Evolutionary conservation across 2,797 vertebrate species (phyloP).

Genomic region (Anguilla anguilla): DNA sequence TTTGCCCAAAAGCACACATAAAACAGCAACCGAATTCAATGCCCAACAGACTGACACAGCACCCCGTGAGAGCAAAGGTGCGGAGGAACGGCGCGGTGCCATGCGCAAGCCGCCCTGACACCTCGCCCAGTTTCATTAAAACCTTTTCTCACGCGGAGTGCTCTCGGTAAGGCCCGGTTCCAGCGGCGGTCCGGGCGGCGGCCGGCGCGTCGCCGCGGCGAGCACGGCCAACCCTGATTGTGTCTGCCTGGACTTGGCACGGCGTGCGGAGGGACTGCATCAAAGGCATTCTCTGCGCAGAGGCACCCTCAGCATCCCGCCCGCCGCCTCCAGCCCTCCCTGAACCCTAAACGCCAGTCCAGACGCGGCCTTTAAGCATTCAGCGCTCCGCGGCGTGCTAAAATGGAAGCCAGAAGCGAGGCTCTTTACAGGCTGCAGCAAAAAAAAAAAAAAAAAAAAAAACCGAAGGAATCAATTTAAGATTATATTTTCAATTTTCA

Average conservation of each 20-base stretch:
- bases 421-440: neutral
- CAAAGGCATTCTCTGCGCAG: neutral
- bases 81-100: neutral
- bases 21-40: neutral
- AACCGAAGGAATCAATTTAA: neutral
- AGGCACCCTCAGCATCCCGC: neutral
- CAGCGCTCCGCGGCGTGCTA: neutral
- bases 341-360: neutral
- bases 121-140: conserved; percentile 29
- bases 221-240: conserved; percentile 17
- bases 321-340: neutral
- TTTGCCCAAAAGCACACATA: neutral
- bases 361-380: neutral
- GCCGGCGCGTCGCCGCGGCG: conserved; percentile 9
- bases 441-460: neutral
- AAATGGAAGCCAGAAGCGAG: neutral
- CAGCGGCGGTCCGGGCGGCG: conserved; percentile 5
- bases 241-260: conserved; percentile 20
- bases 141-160: conserved; percentile 20
- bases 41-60: neutral
- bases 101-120: neutral
- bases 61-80: neutral
- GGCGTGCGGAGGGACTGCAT: neutral
- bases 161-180: conserved; percentile 9
- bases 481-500: neutral